phyloP scores from a whole-genome alignment of 2,113 vertebrate species.

The Glareola pratincola region DNA sequence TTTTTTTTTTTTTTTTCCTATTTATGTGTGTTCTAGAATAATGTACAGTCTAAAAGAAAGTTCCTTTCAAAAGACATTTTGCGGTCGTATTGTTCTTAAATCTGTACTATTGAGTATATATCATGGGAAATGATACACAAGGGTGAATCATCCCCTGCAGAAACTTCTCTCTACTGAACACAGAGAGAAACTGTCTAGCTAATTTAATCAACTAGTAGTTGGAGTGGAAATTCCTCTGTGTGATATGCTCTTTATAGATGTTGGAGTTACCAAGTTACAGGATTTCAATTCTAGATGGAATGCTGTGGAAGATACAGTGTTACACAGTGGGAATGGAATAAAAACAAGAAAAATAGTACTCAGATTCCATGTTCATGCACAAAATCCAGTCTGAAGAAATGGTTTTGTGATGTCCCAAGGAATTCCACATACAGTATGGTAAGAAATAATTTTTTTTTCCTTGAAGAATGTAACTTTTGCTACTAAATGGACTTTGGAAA shows the following conservation, averaged over 20 bases:
- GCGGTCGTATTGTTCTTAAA: neutral
- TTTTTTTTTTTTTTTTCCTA: neutral
- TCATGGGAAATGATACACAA: neutral
- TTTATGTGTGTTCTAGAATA: neutral
- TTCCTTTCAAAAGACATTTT: neutral
- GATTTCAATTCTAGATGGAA: conserved; percentile 29
- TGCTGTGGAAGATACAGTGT: conserved; percentile 56
- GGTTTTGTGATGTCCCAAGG: conserved; percentile 27
- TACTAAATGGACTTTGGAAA: neutral
- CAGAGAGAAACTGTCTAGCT: neutral
- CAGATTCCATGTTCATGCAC: conserved; percentile 39
- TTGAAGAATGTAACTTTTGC: neutral
- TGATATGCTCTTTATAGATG: neutral
- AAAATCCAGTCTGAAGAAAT: conserved; percentile 7
- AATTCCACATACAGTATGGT: neutral
- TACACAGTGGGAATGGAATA: conserved; percentile 49
- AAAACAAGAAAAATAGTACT: conserved; percentile 7
- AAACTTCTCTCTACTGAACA: neutral
- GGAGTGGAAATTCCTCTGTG: neutral
- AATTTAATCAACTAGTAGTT: neutral
- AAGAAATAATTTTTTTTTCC: neutral
- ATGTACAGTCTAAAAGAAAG: neutral
- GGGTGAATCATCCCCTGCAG: neutral
- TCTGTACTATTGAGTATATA: neutral
- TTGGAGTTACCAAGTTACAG: neutral